Evolutionary conservation across 2,888 invertebrate genomes (phyloP), one percentile per base, ranked within the genome.

Genomic region (Megaustenia siamemsis): DNA sequence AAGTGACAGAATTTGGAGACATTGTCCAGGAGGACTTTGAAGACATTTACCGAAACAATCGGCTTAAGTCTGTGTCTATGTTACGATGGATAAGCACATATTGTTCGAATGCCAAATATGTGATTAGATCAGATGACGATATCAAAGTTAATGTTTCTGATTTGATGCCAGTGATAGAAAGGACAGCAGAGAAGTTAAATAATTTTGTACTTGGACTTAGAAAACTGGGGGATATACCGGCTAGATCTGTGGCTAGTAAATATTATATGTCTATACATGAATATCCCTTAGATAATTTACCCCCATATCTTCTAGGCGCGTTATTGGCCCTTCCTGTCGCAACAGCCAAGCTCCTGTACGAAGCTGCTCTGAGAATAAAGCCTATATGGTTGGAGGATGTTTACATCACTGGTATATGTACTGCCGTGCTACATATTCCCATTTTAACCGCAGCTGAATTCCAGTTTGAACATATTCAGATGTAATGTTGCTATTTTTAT

Each of bases 41-140:
- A 1, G 94, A 94, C 86, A 89, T 89, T 24, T 94, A 94, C 86
- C 85, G 91, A 8, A 94, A 94, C 86, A 89, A 93, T 28, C 93
- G 93, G 0, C 90, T 90, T 83, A 94, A 94, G 82, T 91, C 93
- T 82, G 88, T 93, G 15, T 92, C 93, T 86, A 87, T 87, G 5
- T 76, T 89, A 18, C 86, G 89, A 82, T 94, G 93, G 93, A 89
- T 92, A 0, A 86, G 88, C 2, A 89, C 88, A 60, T 89, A 89
- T 82, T 94, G 94, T 86, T 88, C 86, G 21, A 86, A 90, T 53
- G 92, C 92, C 1, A 90, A 89, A 60, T 93, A 90, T 82, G 88
- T 94, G 40, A 87, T 94, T 28, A 93, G 93, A 86, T 88, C 90
- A 1, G 94, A 94, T 84, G 94, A 94, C 86, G 94, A 94, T 79